Conservation (phyloP, 2,888 invertebrate genomes). For the Gastracanthus pulcherrimus region DNA sequence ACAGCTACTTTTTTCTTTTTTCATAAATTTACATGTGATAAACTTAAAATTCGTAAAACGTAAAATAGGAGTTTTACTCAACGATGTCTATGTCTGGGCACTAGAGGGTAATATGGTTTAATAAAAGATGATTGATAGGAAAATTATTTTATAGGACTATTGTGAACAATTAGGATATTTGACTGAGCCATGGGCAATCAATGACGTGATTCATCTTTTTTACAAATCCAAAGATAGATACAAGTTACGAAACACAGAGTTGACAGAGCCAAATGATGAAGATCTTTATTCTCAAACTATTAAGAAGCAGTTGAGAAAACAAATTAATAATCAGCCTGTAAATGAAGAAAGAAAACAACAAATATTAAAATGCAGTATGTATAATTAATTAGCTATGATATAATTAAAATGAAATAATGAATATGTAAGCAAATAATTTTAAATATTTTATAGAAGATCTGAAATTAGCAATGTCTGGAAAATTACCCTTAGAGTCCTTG, state of each 20-base stretch:
- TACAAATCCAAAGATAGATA: slow-evolving; percentile 39
- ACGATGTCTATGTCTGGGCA: no score
- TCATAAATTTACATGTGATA: no score
- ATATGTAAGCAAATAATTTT: background rate
- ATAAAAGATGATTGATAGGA: slow-evolving; percentile 41
- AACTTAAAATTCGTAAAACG: no score
- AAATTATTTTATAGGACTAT: slow-evolving; percentile 47
- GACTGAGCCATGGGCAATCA: slow-evolving; percentile 36
- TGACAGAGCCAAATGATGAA: slow-evolving; percentile 14
- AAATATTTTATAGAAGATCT: slow-evolving; percentile 60
- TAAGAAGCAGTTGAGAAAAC: slow-evolving; percentile 48
- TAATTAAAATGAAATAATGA: background rate
- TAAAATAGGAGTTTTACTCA: no score
- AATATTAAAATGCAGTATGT: slow-evolving; percentile 29
- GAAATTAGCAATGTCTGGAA: slow-evolving; percentile 54
- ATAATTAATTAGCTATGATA: background rate
- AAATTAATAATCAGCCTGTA: slow-evolving; percentile 48
- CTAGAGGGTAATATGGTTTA: no score
- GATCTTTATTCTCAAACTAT: slow-evolving; percentile 50
- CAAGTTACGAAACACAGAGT: background rate
- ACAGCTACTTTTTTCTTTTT: no score
- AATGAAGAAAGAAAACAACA: slow-evolving; percentile 34
- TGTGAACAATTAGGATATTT: slow-evolving; percentile 45
- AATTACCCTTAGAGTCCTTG: slow-evolving; percentile 56
- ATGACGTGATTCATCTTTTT: slow-evolving; percentile 45